Conservation (phyloP, 2,888 invertebrate species). For the Plutella xylostella region DNA sequence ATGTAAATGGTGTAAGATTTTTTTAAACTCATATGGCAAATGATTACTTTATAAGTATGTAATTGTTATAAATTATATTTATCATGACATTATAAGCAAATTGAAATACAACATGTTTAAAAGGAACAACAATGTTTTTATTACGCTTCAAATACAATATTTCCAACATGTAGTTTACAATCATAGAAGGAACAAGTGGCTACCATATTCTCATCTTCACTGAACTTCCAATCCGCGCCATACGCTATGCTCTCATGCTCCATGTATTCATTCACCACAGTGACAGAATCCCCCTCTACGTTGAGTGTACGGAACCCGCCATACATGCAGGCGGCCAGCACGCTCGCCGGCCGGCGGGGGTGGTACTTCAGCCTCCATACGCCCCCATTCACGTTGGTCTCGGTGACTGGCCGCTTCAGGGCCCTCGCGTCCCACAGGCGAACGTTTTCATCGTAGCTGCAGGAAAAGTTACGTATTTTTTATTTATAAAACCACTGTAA, state of each 20-base stretch:
- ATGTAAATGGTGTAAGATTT: constrained; percentile 50
- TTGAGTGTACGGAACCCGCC: constrained; percentile 78
- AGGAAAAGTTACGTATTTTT: no score
- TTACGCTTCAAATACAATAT: constrained; percentile 23
- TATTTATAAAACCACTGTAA: no score
- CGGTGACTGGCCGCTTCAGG: constrained; percentile 71
- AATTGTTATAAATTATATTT: constrained; percentile 71
- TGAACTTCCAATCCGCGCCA: constrained; percentile 84
- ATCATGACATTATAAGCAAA: constrained; percentile 71
- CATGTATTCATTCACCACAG: constrained; percentile 72
- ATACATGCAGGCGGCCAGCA: constrained; percentile 91
- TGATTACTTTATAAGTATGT: constrained; percentile 66
- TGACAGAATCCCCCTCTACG: constrained; percentile 21
- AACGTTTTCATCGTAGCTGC: constrained; percentile 88
- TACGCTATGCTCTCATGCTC: constrained; percentile 89
- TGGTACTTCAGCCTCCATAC: constrained; percentile 93
- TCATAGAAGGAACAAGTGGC: constrained; percentile 89
- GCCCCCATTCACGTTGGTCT: constrained; percentile 78
- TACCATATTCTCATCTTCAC: constrained; percentile 43
- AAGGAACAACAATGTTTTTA: constrained; percentile 29
- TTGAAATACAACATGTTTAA: constrained; percentile 70
- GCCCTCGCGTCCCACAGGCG: constrained; percentile 83
- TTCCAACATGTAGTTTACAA: constrained; percentile 73
- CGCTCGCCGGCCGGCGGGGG: constrained; percentile 63
- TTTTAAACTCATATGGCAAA: constrained; percentile 60